phyloP scores from a whole-genome alignment of 2,113 vertebrate species.

The Lasiurus borealis region DNA sequence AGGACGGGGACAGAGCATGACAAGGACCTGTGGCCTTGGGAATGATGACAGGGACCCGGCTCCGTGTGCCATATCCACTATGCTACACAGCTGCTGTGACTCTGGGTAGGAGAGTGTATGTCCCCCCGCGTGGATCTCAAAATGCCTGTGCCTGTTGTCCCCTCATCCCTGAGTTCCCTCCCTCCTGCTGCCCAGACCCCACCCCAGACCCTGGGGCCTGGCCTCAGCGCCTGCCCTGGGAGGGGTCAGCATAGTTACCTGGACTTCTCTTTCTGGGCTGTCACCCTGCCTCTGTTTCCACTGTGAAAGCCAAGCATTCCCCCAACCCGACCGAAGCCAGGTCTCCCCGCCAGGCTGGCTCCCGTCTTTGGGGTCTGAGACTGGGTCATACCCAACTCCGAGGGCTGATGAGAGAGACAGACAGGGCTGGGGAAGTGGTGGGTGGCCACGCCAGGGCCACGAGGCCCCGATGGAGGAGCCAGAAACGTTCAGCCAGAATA shows the following conservation, averaged over 20 bases:
- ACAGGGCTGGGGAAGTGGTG: constrained; percentile 61
- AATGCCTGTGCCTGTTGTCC: neutral
- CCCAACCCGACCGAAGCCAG: neutral
- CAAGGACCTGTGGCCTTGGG: neutral
- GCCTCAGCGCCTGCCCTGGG: neutral
- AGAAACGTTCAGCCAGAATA: constrained; percentile 56
- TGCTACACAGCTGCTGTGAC: neutral
- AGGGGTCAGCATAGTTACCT: neutral
- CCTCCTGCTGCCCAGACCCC: no score
- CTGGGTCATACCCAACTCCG: neutral
- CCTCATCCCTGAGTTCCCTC: neutral
- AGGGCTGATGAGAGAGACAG: constrained; percentile 73
- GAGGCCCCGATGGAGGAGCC: neutral
- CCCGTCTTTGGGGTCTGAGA: constrained; percentile 60
- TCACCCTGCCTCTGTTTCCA: neutral
- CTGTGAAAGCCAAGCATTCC: neutral
- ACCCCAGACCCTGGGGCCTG: neutral
- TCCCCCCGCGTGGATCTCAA: neutral
- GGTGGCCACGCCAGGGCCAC: constrained; percentile 50
- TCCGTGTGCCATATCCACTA: neutral
- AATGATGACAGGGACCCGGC: fast-evolving
- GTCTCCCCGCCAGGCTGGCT: constrained; percentile 58
- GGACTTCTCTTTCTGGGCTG: neutral
- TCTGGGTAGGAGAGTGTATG: neutral
- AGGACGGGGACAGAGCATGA: neutral